These are phyloP conservation scores for Oplegnathus fasciatus DNA, from an alignment of 2,113 vertebrate species.

Conservation along the genomic window DNA sequence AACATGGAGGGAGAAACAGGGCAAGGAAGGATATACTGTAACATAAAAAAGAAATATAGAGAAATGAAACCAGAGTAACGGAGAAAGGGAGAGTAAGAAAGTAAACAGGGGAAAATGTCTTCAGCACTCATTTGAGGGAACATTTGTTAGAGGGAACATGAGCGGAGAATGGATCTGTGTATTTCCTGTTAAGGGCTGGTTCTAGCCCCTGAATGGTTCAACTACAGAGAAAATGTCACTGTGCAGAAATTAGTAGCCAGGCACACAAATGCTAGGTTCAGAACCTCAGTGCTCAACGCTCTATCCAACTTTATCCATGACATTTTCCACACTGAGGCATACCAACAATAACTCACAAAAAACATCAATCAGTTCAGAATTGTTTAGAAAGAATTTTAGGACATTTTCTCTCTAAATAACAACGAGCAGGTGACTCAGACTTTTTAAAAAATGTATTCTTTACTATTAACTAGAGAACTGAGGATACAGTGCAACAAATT, in stretches of 20 bases:
- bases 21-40: not conserved
- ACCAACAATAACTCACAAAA: not conserved
- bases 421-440: not conserved
- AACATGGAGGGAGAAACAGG: not conserved
- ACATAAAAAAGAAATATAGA: not conserved
- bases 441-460: no score
- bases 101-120: constrained; percentile 8
- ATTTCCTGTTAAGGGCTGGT: constrained; percentile 5
- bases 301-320: not conserved
- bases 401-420: not conserved
- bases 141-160: constrained; percentile 13
- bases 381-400: no score
- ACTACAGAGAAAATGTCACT: constrained; percentile 25
- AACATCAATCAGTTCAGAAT: no score
- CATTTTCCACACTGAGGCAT: not conserved
- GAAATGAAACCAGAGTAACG: not conserved
- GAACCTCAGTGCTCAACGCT: not conserved
- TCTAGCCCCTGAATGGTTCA: constrained; percentile 20
- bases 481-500: not conserved
- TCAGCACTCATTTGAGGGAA: constrained; percentile 20
- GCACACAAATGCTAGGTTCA: not conserved
- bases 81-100: not conserved
- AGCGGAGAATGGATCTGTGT: constrained; percentile 10
- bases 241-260: not conserved
- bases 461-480: not conserved